Evolutionary conservation across 2,113 vertebrate genomes (phyloP), one percentile per base, ranked within the genome.

Genomic region (Muntiacus muntjak): DNA sequence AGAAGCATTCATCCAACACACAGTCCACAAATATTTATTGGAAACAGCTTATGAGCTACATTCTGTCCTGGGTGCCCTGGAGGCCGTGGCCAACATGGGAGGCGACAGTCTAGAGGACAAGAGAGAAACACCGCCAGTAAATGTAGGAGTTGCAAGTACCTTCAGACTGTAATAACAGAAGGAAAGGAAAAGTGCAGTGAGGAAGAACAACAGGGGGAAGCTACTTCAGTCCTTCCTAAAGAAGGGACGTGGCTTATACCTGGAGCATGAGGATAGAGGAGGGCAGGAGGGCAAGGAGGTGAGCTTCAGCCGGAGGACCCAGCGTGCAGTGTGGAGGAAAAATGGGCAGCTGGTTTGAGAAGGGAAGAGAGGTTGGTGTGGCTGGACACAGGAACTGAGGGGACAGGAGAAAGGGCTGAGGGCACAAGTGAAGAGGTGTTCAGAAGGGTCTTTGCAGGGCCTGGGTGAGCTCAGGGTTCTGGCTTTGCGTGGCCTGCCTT

Each of bases 291-390:
- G 13, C 5, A 23, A 17, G 21, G 43, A 14, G 21, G 47, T 3
- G 25, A 58, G 12, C 13, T 52, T 83, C 6, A 3, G 71, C 17
- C 3, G 9, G 52, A 81, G 47, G 52, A 74, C 52, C 3, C 23
- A 76, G 1, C 1, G 0, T 0, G 9, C 11, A 13, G 13, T 1
- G 14, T 4, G 10, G 19, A 33, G 33, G 40, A 43, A n/a, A 25
- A n/a, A n/a, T 25, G 25, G 13, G 47, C 26, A 36, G 57, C 9
- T 43, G 14, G 14, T 58, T 10, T 43, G 94, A 87, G 47, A 71
- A 71, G n/a, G 6, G 9, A 92, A 81, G 36, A 43, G 54, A 78
- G 74, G 26, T 3, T n/a, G 55, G 13, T 50, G n/a, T 3, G 30
- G 52, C 50, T 50, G 19, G 43, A 36, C 64, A 43, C 1, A 43